Base-by-base conservation (phyloP, 2,888 invertebrate genomes). In the Lypha dubia region DNA sequence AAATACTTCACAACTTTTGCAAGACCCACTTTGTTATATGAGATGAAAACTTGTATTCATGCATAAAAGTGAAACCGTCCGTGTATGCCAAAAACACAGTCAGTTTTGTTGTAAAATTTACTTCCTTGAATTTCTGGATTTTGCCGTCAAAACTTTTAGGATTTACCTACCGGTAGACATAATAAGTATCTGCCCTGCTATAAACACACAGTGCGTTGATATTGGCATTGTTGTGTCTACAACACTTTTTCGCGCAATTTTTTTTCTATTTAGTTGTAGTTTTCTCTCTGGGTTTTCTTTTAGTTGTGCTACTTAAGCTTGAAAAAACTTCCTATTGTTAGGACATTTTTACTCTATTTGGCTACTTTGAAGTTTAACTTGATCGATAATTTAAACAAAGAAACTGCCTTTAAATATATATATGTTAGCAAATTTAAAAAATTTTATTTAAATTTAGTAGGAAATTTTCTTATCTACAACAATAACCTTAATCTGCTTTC, bases 171-270 rank as follows among this genome's bases (percentile, higher is more conserved):
- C 56, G 49, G 53, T 62, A 77, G 79, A 83, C 77, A 77, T 67
- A n/a, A n/a, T n/a, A n/a, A n/a, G n/a, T n/a, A 60, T 83, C 73
- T 83, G 62, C 38, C 28, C 28, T 41, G 46, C 24, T 70, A 32
- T 22, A 51, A 3, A 7, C 17, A 38, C 7, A 15, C 22, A 24
- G 56, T 32, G 11, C 35, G 9, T 46, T 24, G 68, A 74, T 67
- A 74, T 38, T 68, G 28, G 15, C 53, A 71, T 79, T 76, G 71
- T 71, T 71, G 79, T 70, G 76, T 71, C 65, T 70, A 38, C 24
- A 46, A 65, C 15, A 20, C 20, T 79, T 84, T 79, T 84, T 79
- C 83, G 79, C 83, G 83, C 79, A 79, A 70, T 84, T 84, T 83
- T 62, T 44, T 68, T 56, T 51, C 22, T 41, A 46, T 44, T 60